Conservation (phyloP, 2,797 vertebrate species). For the Crenuchus spilurus region DNA sequence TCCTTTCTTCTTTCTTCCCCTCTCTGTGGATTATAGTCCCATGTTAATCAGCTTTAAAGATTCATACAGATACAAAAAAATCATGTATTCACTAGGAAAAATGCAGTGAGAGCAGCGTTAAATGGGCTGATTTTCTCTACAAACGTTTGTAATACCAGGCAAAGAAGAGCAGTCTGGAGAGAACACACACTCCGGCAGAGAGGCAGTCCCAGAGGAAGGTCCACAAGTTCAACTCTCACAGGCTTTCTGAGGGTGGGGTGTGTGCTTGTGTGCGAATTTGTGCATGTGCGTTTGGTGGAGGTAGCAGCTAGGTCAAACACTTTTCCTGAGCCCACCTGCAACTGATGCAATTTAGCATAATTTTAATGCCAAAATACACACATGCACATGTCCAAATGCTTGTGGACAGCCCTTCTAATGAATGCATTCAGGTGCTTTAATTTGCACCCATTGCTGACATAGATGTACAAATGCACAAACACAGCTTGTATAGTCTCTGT, state of each 20-base stretch:
- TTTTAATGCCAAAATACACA: not conserved
- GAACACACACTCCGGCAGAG: slow-evolving; percentile 9
- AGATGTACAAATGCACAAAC: no score
- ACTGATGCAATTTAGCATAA: not conserved
- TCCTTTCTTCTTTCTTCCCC: not conserved
- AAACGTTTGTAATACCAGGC: slow-evolving; percentile 7
- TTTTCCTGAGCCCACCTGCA: not conserved
- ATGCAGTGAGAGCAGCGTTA: not conserved
- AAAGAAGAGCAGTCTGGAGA: not conserved
- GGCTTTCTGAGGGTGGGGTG: not conserved
- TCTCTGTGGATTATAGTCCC: not conserved
- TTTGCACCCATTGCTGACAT: no score
- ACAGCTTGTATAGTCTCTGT: no score
- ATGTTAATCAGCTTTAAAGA: slow-evolving; percentile 6
- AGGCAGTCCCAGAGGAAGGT: slow-evolving; percentile 30
- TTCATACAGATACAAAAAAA: not conserved
- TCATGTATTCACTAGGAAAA: not conserved
- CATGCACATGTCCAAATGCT: no score
- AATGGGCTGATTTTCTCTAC: slow-evolving; percentile 4
- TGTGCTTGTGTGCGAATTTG: not conserved
- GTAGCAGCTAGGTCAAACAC: not conserved
- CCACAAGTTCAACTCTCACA: slow-evolving; percentile 25
- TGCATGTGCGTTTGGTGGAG: slow-evolving; percentile 20
- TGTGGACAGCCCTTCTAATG: no score
- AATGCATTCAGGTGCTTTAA: no score